Conservation (phyloP, 2,888 invertebrate species). For the Caenorhabditis virilis region DNA sequence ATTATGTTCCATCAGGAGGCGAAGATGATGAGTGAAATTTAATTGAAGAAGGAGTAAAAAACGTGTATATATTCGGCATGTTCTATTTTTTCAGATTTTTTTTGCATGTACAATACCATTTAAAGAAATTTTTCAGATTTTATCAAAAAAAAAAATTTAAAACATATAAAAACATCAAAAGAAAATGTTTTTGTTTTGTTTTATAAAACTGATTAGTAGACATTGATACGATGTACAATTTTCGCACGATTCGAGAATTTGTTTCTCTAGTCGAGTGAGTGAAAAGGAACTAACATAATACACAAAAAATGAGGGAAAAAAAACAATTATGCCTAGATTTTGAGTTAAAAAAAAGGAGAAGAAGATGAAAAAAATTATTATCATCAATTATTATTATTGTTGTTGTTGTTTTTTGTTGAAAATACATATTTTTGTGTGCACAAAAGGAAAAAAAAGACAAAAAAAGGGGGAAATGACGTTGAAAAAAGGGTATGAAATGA, state of each 20-base stretch:
- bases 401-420: too few relatives aligned
- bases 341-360: background rate
- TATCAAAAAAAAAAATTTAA: background rate
- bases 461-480: background rate
- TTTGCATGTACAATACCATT: too few relatives aligned
- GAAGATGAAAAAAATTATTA: too few relatives aligned
- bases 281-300: background rate
- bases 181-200: conserved; percentile 12
- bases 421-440: too few relatives aligned
- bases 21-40: conserved; percentile 3
- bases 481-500: conserved; percentile 26
- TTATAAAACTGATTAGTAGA: conserved; percentile 4
- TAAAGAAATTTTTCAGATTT: too few relatives aligned
- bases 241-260: conserved; percentile 6
- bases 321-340: conserved; percentile 4
- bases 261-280: too few relatives aligned
- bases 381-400: too few relatives aligned
- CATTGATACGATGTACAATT: conserved; percentile 36
- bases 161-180: conserved; percentile 1
- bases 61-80: background rate
- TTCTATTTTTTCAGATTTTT: background rate
- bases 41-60: background rate
- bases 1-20: conserved; percentile 35
- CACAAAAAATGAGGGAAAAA: background rate
- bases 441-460: conserved; percentile 1